These are phyloP conservation scores for Eremophila alpestris DNA, from an alignment of 2,797 vertebrate genomes.

Conservation along the genomic window DNA sequence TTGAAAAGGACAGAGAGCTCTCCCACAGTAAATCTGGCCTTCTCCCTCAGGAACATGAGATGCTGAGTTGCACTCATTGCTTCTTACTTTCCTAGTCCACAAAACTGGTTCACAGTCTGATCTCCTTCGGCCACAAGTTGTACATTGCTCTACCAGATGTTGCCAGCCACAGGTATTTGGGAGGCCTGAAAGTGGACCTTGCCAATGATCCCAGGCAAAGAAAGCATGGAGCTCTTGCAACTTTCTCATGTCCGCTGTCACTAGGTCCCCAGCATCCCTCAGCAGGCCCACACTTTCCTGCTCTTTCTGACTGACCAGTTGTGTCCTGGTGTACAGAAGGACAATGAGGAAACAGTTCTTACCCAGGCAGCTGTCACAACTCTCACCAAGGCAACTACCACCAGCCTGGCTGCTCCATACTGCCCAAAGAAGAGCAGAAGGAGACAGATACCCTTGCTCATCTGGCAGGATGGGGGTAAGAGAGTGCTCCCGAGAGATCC, in stretches of 20 bases:
- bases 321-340: neutral
- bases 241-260: neutral
- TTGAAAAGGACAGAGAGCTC: neutral
- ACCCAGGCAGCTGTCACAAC: neutral
- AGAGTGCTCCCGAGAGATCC: neutral
- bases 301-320: neutral
- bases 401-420: neutral
- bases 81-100: neutral
- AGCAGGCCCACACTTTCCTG: neutral
- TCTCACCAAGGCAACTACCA: neutral
- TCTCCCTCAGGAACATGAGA: neutral
- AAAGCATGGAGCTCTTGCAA: accelerated
- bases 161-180: neutral
- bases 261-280: neutral
- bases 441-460: neutral
- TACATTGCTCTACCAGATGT: neutral
- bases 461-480: neutral
- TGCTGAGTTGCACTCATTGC: neutral
- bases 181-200: neutral
- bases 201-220: neutral
- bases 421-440: neutral
- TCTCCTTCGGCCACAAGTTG: accelerated
- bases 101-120: neutral
- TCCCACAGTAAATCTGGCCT: neutral
- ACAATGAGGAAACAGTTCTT: neutral